phyloP scores from a whole-genome alignment of 1,140 invertebrate genomes.

The Saccostrea echinata region DNA sequence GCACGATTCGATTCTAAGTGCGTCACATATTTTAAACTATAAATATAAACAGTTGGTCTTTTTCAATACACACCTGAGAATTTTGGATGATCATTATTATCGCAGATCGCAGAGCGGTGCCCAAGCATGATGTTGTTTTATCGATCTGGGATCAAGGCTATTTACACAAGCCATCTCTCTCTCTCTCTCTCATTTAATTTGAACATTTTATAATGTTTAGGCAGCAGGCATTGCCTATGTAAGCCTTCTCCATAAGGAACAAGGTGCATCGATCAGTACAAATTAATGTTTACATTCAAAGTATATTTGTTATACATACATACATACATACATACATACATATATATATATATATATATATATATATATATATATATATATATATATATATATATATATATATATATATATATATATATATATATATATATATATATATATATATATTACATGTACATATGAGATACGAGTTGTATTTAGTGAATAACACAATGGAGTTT shows the following conservation, averaged over 20 bases:
- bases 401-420: too few relatives aligned
- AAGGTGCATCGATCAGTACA: too few relatives aligned
- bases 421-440: too few relatives aligned
- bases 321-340: too few relatives aligned
- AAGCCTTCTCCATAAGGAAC: neutral
- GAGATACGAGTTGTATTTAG: too few relatives aligned
- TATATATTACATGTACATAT: too few relatives aligned
- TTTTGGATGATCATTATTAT: neutral
- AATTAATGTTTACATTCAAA: too few relatives aligned
- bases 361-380: too few relatives aligned
- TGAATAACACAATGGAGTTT: too few relatives aligned
- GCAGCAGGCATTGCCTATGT: neutral
- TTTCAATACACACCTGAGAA: constrained; percentile 21
- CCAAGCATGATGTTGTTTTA: neutral
- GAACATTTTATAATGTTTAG: neutral
- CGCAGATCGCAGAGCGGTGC: neutral
- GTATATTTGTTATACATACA: too few relatives aligned
- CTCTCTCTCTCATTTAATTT: neutral
- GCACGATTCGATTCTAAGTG: neutral
- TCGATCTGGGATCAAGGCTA: neutral
- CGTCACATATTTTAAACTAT: constrained; percentile 35
- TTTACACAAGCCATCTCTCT: neutral
- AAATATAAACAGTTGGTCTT: constrained; percentile 30
- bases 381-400: too few relatives aligned
- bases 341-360: too few relatives aligned